A percentile compares a stretch with the other conserved stretches of the same genome.
Conservation (phyloP, 2,888 invertebrate genomes). For the Troides oblongomaculatus region DNA sequence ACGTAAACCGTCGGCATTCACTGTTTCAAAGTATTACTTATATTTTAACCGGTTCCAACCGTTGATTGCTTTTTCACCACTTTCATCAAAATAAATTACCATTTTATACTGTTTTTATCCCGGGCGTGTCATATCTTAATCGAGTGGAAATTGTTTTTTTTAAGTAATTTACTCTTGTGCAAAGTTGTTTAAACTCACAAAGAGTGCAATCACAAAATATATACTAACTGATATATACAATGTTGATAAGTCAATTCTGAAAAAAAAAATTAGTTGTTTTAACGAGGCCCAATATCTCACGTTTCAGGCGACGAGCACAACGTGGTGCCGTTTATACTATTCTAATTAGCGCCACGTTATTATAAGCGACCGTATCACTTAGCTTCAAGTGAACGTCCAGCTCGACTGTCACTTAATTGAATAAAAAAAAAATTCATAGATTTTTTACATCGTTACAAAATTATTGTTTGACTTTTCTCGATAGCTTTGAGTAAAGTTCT, state of each 20-base stretch:
- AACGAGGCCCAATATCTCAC: no score
- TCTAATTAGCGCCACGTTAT: no score
- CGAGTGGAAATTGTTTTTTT: conserved; percentile 1
- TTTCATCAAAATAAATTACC: not conserved
- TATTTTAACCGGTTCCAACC: not conserved
- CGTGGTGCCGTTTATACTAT: no score
- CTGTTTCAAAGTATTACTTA: not conserved
- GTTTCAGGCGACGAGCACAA: no score
- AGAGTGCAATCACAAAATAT: not conserved
- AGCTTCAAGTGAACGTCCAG: no score
- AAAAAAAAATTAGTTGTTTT: not conserved
- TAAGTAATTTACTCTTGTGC: not conserved
- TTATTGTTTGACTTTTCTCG: no score
- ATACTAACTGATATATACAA: not conserved
- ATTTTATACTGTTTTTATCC: conserved; percentile 8
- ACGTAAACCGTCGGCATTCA: not conserved
- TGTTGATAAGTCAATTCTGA: not conserved
- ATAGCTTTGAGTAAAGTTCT: no score
- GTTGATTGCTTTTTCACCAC: conserved; percentile 5
- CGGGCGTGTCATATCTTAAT: conserved; percentile 4
- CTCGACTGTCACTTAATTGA: no score
- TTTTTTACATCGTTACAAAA: no score
- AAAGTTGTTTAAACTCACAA: not conserved
- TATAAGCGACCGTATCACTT: no score
- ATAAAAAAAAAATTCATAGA: no score